A percentile compares a stretch with the other conserved stretches of the same genome.
Conservation (phyloP, 2,797 vertebrate genomes). For the Takifugu rubripes region DNA sequence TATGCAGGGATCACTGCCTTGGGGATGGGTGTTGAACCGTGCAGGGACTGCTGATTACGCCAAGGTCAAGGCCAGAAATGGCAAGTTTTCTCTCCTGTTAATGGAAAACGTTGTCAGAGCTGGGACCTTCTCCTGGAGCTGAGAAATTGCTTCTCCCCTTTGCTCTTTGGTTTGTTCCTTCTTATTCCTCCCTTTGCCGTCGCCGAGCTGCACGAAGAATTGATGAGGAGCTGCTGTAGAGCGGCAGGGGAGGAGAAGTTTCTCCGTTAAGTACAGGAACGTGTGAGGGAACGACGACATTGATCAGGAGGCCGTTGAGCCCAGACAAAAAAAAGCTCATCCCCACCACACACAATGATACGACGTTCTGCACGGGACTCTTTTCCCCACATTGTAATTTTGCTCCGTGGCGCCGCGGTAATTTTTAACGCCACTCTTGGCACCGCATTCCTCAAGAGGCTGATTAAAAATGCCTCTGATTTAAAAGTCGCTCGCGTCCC, state of each 20-base stretch:
- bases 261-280: constrained; percentile 49
- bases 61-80: constrained; percentile 44
- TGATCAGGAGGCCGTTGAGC: constrained; percentile 50
- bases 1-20: constrained; percentile 48
- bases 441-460: constrained; percentile 28
- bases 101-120: constrained; percentile 41
- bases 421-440: constrained; percentile 25
- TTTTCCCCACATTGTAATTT: constrained; percentile 24
- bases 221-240: constrained; percentile 17
- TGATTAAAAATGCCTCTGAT: constrained; percentile 59
- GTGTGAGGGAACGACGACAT: constrained; percentile 52
- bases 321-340: not conserved
- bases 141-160: constrained; percentile 14
- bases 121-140: constrained; percentile 6
- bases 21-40: constrained; percentile 38
- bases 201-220: constrained; percentile 12
- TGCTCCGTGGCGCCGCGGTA: constrained; percentile 21
- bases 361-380: not conserved
- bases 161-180: constrained; percentile 10
- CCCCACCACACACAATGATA: not conserved
- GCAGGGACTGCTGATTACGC: constrained; percentile 43
- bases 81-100: constrained; percentile 45
- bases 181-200: constrained; percentile 6
- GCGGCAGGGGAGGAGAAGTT: constrained; percentile 24
- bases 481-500: constrained; percentile 45